Base-by-base conservation (phyloP, 2,113 vertebrate species). In the Zosterops borbonicus region DNA sequence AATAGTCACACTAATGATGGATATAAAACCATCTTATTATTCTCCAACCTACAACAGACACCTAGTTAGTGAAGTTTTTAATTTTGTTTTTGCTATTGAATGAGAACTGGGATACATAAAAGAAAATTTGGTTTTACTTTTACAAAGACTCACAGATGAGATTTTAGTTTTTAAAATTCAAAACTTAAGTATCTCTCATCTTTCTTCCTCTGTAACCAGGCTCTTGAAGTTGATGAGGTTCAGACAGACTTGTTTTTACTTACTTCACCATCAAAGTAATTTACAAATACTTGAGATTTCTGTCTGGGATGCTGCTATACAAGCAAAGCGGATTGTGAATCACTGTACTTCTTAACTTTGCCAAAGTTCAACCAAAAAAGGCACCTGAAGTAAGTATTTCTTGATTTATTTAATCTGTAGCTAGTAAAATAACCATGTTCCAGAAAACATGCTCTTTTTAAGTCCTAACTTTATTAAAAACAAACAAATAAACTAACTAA, bases 381-480 rank as follows among this genome's bases (percentile, higher is more conserved):
- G 6, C n/a, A 75, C 15, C 52, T 80, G n/a, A 95, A 49, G 37
- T 46, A 87, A 83, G 8, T 39, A 70, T 59, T 79, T 83, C 29
- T 76, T 62, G 29, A 77, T 80, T 71, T 92, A 93, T 85, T 86
- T 92, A 86, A 90, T 83, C 64, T 63, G 13, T 44, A 92, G 59
- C 39, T 67, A 60, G 19, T 41, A 83, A 86, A 91, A 83, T 83
- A 90, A 92, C 80, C 85, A 29, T 29, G 17, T 79, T 65, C 39
- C 47, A 90, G 42, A 91, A 95, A 91, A 76, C 22, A 89, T 2
- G 14, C 4, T 4, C 39, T 4, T 95, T 89, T 46, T 46, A 82
- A 89, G 67, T 67, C 63, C 47, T 77, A 92, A 50, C 35, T 69
- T 82, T 92, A 60, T 46, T 13, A 83, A 62, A 88, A 87, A 49